Conservation (phyloP, 2,797 vertebrate species). For the Leuciscus waleckii region DNA sequence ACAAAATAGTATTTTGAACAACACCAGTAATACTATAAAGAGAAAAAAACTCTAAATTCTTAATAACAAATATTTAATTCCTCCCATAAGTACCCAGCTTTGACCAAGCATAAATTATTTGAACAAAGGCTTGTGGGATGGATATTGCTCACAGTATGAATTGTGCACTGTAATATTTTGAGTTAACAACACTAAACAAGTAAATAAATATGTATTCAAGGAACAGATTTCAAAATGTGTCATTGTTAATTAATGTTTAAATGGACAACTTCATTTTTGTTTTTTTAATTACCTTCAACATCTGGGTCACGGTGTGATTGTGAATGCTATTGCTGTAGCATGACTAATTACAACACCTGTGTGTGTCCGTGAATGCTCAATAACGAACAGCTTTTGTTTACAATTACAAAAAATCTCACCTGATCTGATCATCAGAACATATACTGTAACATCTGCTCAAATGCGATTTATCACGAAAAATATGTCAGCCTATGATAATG, state of each 20-base stretch:
- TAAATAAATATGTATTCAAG: no score
- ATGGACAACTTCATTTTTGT: not conserved
- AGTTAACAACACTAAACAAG: not conserved
- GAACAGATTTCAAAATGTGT: not conserved
- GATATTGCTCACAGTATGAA: not conserved
- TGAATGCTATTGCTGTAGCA: not conserved
- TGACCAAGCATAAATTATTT: not conserved
- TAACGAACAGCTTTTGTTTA: slow-evolving; percentile 11
- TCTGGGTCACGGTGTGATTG: not conserved
- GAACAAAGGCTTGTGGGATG: not conserved
- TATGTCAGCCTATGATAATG: not conserved
- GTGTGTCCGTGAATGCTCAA: not conserved
- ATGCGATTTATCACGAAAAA: not conserved
- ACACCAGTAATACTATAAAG: not conserved
- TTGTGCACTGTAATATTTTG: not conserved
- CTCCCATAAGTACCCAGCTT: not conserved
- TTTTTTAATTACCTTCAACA: not conserved
- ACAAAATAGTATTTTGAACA: not conserved
- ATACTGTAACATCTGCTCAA: slow-evolving; percentile 8
- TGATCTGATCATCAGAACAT: slow-evolving; percentile 1
- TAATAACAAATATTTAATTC: not conserved
- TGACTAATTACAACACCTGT: slow-evolving; percentile 14
- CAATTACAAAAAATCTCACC: not conserved
- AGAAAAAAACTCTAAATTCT: not conserved
- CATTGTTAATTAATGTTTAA: not conserved